Evolutionary conservation across 2,888 invertebrate species (phyloP).

Genomic region (Aphidius colemani): DNA sequence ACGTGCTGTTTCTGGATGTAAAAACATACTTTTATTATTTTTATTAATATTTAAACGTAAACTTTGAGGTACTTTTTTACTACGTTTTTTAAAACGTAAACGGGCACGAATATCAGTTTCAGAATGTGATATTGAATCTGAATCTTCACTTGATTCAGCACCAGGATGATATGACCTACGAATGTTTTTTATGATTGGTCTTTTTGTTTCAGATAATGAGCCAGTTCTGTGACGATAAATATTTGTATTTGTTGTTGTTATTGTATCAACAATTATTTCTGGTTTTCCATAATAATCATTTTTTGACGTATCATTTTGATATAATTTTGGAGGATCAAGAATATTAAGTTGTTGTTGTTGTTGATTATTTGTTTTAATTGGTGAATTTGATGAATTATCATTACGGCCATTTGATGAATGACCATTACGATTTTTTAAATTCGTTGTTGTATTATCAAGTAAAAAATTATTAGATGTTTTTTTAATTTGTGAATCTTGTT

Average conservation of each 20-base stretch:
- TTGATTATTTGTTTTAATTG: too few species aligned
- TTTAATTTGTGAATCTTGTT: too few species aligned
- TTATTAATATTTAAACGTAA: constrained; percentile 58
- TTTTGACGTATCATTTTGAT: constrained; percentile 46
- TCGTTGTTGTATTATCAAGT: background rate
- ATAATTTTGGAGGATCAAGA: constrained; percentile 52
- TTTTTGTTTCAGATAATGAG: constrained; percentile 53
- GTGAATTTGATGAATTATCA: constrained; percentile 32
- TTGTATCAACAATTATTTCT: constrained; percentile 42
- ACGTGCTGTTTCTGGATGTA: constrained; percentile 52
- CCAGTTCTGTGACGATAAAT: constrained; percentile 53
- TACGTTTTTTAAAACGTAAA: constrained; percentile 49
- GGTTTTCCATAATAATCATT: constrained; percentile 39
- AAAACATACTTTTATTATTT: constrained; percentile 52
- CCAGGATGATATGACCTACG: constrained; percentile 54
- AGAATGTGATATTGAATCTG: constrained; percentile 62
- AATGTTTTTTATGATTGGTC: constrained; percentile 46
- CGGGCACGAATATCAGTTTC: constrained; percentile 64
- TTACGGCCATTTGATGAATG: background rate
- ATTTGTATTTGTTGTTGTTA: constrained; percentile 32
- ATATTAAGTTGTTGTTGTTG: constrained; percentile 36
- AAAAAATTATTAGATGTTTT: too few species aligned
- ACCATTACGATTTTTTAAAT: background rate
- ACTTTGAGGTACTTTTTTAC: constrained; percentile 54
- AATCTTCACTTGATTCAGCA: constrained; percentile 56